Evolutionary conservation across 2,113 vertebrate genomes (phyloP).

Genomic region (Pterocles burchelli): DNA sequence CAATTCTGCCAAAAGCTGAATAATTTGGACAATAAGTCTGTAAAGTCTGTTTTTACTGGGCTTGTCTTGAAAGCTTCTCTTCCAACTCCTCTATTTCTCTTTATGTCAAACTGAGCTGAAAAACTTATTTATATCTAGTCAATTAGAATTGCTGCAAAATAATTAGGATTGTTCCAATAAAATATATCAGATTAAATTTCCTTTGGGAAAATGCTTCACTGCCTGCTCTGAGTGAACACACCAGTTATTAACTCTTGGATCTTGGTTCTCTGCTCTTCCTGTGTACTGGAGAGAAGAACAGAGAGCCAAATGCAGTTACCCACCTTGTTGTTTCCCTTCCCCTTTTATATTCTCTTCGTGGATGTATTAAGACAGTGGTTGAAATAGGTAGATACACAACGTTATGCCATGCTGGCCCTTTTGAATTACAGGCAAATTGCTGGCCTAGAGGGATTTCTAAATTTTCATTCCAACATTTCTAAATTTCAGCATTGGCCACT

Average conservation of each 20-base stretch:
- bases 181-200: slow-evolving; percentile 28
- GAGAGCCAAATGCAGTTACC: neutral
- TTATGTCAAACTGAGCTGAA: neutral
- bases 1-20: slow-evolving; percentile 49
- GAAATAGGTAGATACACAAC: neutral
- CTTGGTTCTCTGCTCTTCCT: neutral
- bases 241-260: neutral
- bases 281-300: neutral
- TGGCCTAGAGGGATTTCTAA: slow-evolving; percentile 14
- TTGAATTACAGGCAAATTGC: neutral
- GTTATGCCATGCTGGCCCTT: neutral
- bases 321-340: neutral
- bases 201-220: slow-evolving; percentile 18
- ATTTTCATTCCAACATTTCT: neutral
- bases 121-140: neutral
- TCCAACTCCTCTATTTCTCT: neutral
- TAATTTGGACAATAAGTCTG: slow-evolving; percentile 47
- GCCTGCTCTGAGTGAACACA: neutral
- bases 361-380: neutral
- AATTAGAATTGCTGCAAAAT: slow-evolving; percentile 48
- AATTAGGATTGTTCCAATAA: slow-evolving; percentile 30
- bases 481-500: neutral
- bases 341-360: neutral
- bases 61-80: neutral
- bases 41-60: slow-evolving; percentile 1